Evolutionary conservation across 1,140 invertebrate species (phyloP), one percentile per base, ranked within the genome.

Genomic region (Drosophila novamexicana): DNA sequence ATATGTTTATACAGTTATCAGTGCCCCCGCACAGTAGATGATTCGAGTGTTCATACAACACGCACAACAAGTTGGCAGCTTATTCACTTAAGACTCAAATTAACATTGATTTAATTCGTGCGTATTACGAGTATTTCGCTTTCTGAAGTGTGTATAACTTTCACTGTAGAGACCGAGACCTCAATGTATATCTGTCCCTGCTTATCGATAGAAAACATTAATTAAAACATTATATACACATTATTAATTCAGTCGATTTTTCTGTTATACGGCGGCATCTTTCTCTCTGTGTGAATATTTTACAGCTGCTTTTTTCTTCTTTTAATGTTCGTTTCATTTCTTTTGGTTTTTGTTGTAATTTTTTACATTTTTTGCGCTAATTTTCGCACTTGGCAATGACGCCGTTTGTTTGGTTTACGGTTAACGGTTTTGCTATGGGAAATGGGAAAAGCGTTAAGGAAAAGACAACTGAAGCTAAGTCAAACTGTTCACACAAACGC

Each of bases 141-240:
- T 66, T 79, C 66, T 76, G 3, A 29, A 5, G 22, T 29, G 22
- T 29, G 22, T 29, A 29, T 80, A 84, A 81, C 81, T 84, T 84
- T 84, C 81, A 84, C 81, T 84, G 66, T 44, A 67, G 4, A 10
- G 59, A 59, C 45, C 49, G 4, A 10, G 59, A 59, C 40, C 49
- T 62, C 47, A 50, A 22, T 66, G 47, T 57, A 18, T 66, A 42
- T 69, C 18, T 53, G 53, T 72, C 53, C 12, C 53, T 58, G 44
- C 45, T 53, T 49, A 73, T 59, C 77, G 64, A 83, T 84, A 84
- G 81, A 84, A 79, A 80, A 69, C 77, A 84, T 80, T 83, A 83
- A 84, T 84, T 80, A 80, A 84, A 77, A 66, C 81, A 84, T 84
- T 84, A 67, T 84, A 84, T 84, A 69, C 81, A 80, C 81, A 84